A percentile compares a stretch with the other conserved stretches of the same genome.
phyloP scores from a whole-genome alignment of 2,888 invertebrate species.

The Philonicus albiceps region DNA sequence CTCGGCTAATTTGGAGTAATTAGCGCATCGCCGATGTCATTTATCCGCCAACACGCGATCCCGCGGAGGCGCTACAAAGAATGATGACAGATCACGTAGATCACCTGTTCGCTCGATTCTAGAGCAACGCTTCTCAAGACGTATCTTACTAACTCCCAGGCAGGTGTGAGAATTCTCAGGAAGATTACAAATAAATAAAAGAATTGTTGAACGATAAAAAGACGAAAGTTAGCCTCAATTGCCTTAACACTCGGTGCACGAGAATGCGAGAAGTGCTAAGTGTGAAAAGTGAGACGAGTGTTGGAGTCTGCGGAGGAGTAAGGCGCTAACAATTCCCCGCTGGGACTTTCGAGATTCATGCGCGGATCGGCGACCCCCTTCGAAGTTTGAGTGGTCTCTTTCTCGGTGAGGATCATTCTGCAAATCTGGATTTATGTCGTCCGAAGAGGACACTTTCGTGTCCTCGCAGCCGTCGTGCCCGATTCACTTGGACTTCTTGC shows the following conservation, averaged over 20 bases:
- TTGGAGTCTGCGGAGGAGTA: not conserved
- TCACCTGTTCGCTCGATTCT: not conserved
- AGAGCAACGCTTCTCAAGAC: not conserved
- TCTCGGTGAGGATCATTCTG: not conserved
- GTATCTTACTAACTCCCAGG: not conserved
- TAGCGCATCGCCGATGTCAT: not conserved
- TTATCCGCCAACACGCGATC: not conserved
- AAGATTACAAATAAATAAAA: not conserved
- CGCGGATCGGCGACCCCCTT: not conserved
- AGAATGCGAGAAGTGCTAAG: not conserved
- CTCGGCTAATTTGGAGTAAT: not conserved
- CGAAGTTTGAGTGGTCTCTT: not conserved
- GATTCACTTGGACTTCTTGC: slow-evolving; percentile 50
- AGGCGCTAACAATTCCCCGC: not conserved
- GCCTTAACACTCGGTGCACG: not conserved
- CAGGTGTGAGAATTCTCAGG: not conserved
- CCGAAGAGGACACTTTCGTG: slow-evolving; percentile 48
- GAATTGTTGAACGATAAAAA: not conserved
- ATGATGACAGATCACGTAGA: not conserved
- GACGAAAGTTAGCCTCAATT: not conserved
- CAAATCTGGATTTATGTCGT: slow-evolving; percentile 45
- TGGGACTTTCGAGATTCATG: not conserved
- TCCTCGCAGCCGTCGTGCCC: slow-evolving; percentile 49
- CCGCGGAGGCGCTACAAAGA: not conserved
- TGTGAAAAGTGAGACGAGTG: slow-evolving; percentile 17